phyloP scores from a whole-genome alignment of 2,888 invertebrate genomes.

The Cerastis leucographa region DNA sequence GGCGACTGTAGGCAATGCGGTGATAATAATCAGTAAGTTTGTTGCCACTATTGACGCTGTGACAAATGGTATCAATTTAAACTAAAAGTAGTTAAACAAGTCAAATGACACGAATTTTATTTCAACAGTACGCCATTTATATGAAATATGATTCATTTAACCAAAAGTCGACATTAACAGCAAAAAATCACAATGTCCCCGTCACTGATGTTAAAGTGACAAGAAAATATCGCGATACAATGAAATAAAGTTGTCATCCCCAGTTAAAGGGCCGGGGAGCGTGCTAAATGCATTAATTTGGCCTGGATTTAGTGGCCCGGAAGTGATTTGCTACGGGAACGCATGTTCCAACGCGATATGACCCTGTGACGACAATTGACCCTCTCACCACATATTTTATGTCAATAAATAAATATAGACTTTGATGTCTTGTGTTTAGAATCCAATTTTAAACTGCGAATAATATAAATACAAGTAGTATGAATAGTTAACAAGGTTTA shows the following conservation, averaged over 20 bases:
- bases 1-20: not conserved
- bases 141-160: conserved; percentile 64
- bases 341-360: conserved; percentile 86
- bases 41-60: not conserved
- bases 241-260: conserved; percentile 90
- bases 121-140: conserved; percentile 56
- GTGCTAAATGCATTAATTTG: conserved; percentile 91
- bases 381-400: conserved; percentile 78
- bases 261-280: conserved; percentile 86
- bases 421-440: conserved; percentile 69
- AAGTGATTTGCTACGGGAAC: conserved; percentile 91
- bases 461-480: conserved; percentile 69
- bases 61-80: conserved; percentile 22
- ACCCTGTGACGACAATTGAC: conserved; percentile 85
- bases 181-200: conserved; percentile 73
- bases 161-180: conserved; percentile 64
- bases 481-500: conserved; percentile 81
- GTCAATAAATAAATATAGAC: conserved; percentile 76
- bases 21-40: not conserved
- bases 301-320: conserved; percentile 90
- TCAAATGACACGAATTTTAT: conserved; percentile 38
- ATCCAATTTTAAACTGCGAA: conserved; percentile 68
- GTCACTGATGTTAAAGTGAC: conserved; percentile 85
- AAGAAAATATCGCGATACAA: conserved; percentile 89
- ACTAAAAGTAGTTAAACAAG: conserved; percentile 31